Percentiles rank a stretch among this genome's conserved stretches.
Conservation (phyloP, 2,888 invertebrate genomes). For the Ormyrus pomaceus region DNA sequence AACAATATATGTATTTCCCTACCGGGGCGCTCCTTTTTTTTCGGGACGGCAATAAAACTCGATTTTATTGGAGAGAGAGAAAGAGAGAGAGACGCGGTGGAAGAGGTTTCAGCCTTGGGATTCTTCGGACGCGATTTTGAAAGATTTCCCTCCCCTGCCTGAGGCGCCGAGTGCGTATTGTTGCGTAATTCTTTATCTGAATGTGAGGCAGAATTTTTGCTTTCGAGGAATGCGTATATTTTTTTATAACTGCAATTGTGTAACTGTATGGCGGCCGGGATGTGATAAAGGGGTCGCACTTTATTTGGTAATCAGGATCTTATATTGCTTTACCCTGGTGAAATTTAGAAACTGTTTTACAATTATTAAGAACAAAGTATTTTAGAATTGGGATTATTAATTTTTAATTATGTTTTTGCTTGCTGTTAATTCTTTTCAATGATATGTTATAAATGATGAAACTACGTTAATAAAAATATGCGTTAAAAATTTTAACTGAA, state of each 20-base stretch:
- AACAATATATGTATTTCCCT: slow-evolving; percentile 29
- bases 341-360: no score
- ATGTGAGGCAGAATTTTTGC: not conserved
- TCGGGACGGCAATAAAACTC: slow-evolving; percentile 28
- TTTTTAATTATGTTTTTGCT: no score
- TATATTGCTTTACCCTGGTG: not conserved
- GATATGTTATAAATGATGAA: no score
- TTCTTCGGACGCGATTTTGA: slow-evolving; percentile 34
- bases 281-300: no score
- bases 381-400: no score
- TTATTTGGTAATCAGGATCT: not conserved
- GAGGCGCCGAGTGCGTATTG: not conserved
- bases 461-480: no score
- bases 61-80: slow-evolving; percentile 26
- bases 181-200: slow-evolving; percentile 12
- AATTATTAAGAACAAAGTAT: no score
- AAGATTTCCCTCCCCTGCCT: slow-evolving; percentile 11
- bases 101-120: slow-evolving; percentile 27
- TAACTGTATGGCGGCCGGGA: no score
- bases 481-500: no score
- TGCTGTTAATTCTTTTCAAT: no score
- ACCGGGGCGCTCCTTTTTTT: not conserved
- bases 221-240: not conserved
- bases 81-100: no score
- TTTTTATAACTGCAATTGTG: not conserved